Percentiles rank a stretch among this genome's conserved stretches.
Conservation (phyloP, 2,797 vertebrate genomes). For the Mus minutoides region DNA sequence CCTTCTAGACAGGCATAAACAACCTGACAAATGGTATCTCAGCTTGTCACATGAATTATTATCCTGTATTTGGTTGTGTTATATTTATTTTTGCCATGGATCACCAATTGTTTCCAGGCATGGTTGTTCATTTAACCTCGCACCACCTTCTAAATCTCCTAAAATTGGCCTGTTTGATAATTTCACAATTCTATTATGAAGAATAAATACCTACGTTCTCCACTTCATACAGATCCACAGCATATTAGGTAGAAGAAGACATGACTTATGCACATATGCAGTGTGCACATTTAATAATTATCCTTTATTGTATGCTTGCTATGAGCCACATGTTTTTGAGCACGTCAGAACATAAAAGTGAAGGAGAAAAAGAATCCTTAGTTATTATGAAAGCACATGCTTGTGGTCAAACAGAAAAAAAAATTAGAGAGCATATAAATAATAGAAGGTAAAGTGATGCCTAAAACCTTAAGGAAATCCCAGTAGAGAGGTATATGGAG, state of each 20-base stretch:
- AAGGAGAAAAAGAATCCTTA: not conserved
- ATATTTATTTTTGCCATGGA: constrained; percentile 93
- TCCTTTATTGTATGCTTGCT: not conserved
- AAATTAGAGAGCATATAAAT: not conserved
- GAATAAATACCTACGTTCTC: not conserved
- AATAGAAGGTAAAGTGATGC: not conserved
- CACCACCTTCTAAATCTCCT: constrained; percentile 95
- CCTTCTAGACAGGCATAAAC: constrained; percentile 90
- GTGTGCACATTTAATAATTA: not conserved
- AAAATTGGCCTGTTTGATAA: constrained; percentile 98
- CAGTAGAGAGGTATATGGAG: not conserved
- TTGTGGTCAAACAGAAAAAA: not conserved
- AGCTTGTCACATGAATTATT: constrained; percentile 40
- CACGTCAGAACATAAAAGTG: not conserved
- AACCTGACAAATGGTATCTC: constrained; percentile 95
- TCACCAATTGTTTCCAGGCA: constrained; percentile 95
- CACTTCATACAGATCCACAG: not conserved
- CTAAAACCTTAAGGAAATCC: not conserved
- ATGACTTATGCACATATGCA: not conserved
- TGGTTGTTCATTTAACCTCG: constrained; percentile 98
- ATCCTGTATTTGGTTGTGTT: constrained; percentile 93
- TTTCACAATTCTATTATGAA: constrained; percentile 94
- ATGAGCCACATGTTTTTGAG: not conserved
- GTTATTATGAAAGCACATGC: not conserved
- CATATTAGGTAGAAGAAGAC: not conserved